These are phyloP conservation scores for Smutsia temminckii DNA, from an alignment of 2,797 vertebrate species.

Conservation along the genomic window DNA sequence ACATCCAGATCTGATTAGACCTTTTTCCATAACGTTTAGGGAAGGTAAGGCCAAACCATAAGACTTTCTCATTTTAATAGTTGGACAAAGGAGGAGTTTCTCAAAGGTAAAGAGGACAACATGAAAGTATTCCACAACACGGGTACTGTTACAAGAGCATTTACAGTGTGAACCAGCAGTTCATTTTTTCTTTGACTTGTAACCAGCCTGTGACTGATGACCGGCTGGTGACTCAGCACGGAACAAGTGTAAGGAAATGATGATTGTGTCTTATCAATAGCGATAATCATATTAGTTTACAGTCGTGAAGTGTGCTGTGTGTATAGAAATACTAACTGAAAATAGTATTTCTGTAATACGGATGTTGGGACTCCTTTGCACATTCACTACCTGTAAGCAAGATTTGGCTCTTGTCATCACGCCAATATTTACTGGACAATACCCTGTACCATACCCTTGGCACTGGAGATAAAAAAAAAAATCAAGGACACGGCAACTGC, in stretches of 20 bases:
- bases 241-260: constrained; percentile 16
- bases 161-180: neutral
- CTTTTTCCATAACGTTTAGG: neutral
- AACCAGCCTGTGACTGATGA: neutral
- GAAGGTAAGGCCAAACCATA: neutral
- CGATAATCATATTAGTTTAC: neutral
- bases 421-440: neutral
- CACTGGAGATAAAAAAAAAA: constrained; percentile 26
- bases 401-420: neutral
- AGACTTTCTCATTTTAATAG: neutral
- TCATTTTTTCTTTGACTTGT: neutral
- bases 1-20: neutral
- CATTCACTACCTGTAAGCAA: neutral
- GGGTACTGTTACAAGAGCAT: neutral
- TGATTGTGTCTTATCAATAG: constrained; percentile 20
- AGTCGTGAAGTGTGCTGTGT: neutral
- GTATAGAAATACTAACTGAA: neutral
- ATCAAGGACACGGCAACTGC: neutral
- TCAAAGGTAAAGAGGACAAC: neutral
- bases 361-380: neutral
- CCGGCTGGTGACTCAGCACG: neutral
- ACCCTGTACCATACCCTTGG: neutral
- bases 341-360: neutral
- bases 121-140: neutral
- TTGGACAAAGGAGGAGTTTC: neutral